Evolutionary conservation across 2,888 invertebrate genomes (phyloP).

Genomic region (Latrodectus hesperus): DNA sequence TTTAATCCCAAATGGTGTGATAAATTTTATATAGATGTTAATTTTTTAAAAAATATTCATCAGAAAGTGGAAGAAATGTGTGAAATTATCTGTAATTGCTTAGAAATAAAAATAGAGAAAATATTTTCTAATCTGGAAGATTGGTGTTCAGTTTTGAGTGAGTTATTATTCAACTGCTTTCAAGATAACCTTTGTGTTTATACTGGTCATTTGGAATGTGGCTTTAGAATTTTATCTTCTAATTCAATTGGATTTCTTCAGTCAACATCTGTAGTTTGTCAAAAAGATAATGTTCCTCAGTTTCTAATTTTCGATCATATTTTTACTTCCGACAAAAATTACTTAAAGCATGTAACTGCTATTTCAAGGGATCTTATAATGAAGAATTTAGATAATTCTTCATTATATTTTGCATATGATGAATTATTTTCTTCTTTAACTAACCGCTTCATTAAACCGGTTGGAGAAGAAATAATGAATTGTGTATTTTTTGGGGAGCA

Average conservation of each 20-base stretch:
- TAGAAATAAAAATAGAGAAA: constrained; percentile 24
- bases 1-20: constrained; percentile 41
- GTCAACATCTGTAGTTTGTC: constrained; percentile 28
- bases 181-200: constrained; percentile 50
- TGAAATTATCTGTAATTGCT: background rate
- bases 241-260: constrained; percentile 19
- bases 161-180: constrained; percentile 60
- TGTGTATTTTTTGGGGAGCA: constrained; percentile 24
- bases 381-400: background rate
- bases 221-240: constrained; percentile 38
- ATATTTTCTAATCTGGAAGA: constrained; percentile 20
- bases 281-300: constrained; percentile 44
- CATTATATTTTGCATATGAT: constrained; percentile 20
- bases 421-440: constrained; percentile 38
- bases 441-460: constrained; percentile 25
- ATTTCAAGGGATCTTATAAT: constrained; percentile 26
- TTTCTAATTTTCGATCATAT: constrained; percentile 53
- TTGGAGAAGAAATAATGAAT: constrained; percentile 57
- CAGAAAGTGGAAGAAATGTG: constrained; percentile 35
- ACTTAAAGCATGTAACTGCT: constrained; percentile 39
- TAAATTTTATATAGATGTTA: constrained; percentile 12
- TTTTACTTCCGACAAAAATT: background rate
- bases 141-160: background rate
- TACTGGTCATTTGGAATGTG: constrained; percentile 48
- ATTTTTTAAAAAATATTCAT: constrained; percentile 14